Base-by-base conservation (phyloP, 2,113 vertebrate genomes). In the Gambusia affinis region DNA sequence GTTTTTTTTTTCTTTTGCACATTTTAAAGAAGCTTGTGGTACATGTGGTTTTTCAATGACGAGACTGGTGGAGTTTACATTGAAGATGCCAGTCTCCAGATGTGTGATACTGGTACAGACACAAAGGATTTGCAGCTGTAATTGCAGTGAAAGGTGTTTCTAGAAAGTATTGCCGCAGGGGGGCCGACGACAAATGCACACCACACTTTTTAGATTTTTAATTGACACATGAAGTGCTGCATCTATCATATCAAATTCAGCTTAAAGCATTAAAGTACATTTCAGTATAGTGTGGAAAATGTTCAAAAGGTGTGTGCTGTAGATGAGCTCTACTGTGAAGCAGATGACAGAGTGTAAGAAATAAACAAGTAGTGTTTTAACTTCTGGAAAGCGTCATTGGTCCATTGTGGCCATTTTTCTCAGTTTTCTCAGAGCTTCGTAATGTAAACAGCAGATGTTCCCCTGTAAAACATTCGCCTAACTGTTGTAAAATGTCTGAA, bases 371-470 rank as follows among this genome's bases (percentile, higher is more conserved):
- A 67, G 54, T 60, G 57, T 66, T 77, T 76, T 24, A 78, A 70
- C 80, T 84, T 75, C 82, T 85, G 64, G 73, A 82, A 74, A 68
- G 0, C 57, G 80, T 89, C 84, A 90, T 76, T 44, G 79, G 44
- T 73, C 82, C 82, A 47, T 64, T 73, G 70, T 79, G 86, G 54
- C 78, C 67, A 63, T 72, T 83, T 80, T 42, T 15, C 39, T 42
- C 54, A 64, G 35, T 37, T 75, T 85, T 88, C 62, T 85, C 84
- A 84, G 70, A 47, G 57, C 61, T 42, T 44, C 31, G 14, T 69
- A 70, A 89, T 83, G 68, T 30, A 35, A 74, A 79, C 1, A 60
- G 22, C 89, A 89, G 86, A 88, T 87, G 85, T 75, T 68, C 0
- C 19, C 82, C 51, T 30, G 54, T 84, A 82, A 85, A 92, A 69